phyloP scores from a whole-genome alignment of 2,797 vertebrate genomes.

The Geotrypetes seraphini region DNA sequence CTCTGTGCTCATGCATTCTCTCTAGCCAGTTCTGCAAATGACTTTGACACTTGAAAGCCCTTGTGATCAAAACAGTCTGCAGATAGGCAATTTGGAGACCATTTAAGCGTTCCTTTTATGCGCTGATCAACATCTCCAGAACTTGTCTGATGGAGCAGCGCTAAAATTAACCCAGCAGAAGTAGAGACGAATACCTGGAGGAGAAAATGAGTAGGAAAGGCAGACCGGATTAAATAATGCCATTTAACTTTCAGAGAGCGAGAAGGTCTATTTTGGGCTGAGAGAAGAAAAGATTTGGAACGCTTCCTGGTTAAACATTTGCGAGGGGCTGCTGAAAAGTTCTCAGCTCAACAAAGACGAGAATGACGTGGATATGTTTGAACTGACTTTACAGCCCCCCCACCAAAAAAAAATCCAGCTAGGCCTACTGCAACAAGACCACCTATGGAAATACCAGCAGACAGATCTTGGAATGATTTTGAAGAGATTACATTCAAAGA shows the following conservation, averaged over 20 bases:
- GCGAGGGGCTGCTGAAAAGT: too few relatives aligned
- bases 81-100: constrained; percentile 48
- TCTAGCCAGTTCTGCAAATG: constrained; percentile 53
- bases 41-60: constrained; percentile 59
- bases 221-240: constrained; percentile 18
- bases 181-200: constrained; percentile 18
- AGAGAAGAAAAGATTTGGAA: constrained; percentile 19
- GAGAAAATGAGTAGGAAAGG: constrained; percentile 30
- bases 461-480: too few relatives aligned
- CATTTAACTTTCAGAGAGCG: too few relatives aligned
- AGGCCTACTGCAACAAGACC: too few relatives aligned
- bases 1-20: constrained; percentile 53
- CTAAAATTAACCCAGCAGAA: constrained; percentile 30
- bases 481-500: too few relatives aligned
- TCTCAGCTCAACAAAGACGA: too few relatives aligned
- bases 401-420: too few relatives aligned
- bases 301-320: too few relatives aligned
- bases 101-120: constrained; percentile 52
- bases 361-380: too few relatives aligned
- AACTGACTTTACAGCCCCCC: too few relatives aligned
- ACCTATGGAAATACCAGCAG: too few relatives aligned
- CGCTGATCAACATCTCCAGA: constrained; percentile 43
- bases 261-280: constrained; percentile 6
- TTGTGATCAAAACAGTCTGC: constrained; percentile 53
- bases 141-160: constrained; percentile 30